Evolutionary conservation across 2,888 invertebrate species (phyloP), one percentile per base, ranked within the genome.

Genomic region (Venustoraphidia nigricollis): DNA sequence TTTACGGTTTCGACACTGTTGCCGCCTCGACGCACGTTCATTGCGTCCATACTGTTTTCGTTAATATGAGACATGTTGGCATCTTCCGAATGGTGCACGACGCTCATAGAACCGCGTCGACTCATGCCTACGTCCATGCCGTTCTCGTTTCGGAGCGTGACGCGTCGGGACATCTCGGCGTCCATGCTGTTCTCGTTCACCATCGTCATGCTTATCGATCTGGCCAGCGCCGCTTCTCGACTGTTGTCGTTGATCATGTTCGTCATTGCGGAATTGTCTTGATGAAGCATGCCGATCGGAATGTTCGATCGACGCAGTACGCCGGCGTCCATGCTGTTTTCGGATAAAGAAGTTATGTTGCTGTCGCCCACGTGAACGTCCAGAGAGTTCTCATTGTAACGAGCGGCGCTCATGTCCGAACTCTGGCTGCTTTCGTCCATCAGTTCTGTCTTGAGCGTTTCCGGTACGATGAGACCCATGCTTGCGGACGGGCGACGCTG

Each of bases 401-500:
- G 45, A 36, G 38, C 14, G 10, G 50, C 45, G 35, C 69, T 70
- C 36, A 57, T 58, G 50, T 77, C 62, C 14, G 79, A 79, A 55
- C 74, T 76, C 62, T 83, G 81, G 59, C 84, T 83, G 55, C 74
- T 77, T 52, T 87, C 86, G 61, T 86, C 86, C 38, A 79, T 63
- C 43, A 81, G 68, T 67, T 84, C 79, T 43, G 77, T 79, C 63
- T 83, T 83, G 42, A 82, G 67, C 13, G 55, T 49, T 10, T 70
- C 72, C 50, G 73, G 59, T 48, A 75, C 62, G 42, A 79, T 73
- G 56, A 72, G 58, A 41, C 68, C 67, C 45, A 70, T 58, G 49
- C 65, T 70, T 38, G 72, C 68, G 34, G 83, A 77, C 36, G 81
- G 72, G 8, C 84, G 70, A 14, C 83, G 73, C 52, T 75, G 73